Conservation (phyloP, 2,888 invertebrate genomes). For the Junonia oenone region DNA sequence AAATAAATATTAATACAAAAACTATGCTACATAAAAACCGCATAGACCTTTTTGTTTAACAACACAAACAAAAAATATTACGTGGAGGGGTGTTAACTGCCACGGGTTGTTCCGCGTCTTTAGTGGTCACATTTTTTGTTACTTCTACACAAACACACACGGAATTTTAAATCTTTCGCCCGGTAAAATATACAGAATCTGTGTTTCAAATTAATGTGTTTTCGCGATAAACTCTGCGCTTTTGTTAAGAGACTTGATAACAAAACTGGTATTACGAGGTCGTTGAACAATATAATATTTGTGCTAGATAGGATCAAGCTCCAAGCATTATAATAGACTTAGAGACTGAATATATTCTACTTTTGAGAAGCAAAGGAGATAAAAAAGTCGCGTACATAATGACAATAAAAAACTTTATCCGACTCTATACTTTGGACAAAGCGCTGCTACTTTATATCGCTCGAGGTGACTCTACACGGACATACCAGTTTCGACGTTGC, state of each 20-base stretch:
- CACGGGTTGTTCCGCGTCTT: conserved; percentile 44
- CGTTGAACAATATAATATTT: conserved; percentile 20
- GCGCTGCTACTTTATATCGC: not conserved
- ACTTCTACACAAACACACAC: not conserved
- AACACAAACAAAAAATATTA: conserved; percentile 46
- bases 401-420: not conserved
- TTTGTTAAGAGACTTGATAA: conserved; percentile 18
- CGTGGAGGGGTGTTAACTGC: conserved; percentile 57
- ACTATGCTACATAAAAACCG: conserved; percentile 56
- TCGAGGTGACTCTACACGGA: not conserved
- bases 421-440: not conserved
- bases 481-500: not conserved
- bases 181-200: conserved; percentile 2
- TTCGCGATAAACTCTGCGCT: conserved; percentile 11
- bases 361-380: not conserved
- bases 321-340: conserved; percentile 7
- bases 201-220: conserved; percentile 7
- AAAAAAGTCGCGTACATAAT: not conserved
- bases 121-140: conserved; percentile 25
- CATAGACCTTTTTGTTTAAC: conserved; percentile 54
- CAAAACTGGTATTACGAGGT: conserved; percentile 22
- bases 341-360: not conserved
- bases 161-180: conserved; percentile 13
- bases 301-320: conserved; percentile 13
- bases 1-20: conserved; percentile 58